These are phyloP conservation scores for Epinotia brunnichana DNA, from an alignment of 2,888 invertebrate species.

Conservation along the genomic window DNA sequence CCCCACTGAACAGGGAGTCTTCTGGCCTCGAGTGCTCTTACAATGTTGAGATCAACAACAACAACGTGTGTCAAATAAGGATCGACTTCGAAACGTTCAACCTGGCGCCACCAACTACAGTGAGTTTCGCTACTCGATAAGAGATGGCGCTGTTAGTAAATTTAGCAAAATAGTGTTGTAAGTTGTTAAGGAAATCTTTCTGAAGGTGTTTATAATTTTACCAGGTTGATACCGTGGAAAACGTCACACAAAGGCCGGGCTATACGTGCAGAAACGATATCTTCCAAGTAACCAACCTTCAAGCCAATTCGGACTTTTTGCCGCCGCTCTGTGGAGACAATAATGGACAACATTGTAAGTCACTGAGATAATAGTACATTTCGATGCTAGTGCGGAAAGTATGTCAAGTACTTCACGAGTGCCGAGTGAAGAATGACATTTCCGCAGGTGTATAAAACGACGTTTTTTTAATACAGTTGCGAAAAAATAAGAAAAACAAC, in stretches of 20 bases:
- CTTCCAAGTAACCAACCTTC: slow-evolving; percentile 78
- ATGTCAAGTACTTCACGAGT: too few relatives aligned
- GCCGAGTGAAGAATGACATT: too few relatives aligned
- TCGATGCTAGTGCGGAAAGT: too few relatives aligned
- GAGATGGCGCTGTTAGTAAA: slow-evolving; percentile 14
- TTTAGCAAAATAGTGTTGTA: background rate
- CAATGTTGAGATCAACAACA: slow-evolving; percentile 83
- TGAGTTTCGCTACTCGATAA: slow-evolving; percentile 49
- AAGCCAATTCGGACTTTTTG: slow-evolving; percentile 78
- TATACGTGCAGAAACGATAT: slow-evolving; percentile 80
- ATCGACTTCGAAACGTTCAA: slow-evolving; percentile 84
- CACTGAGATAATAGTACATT: too few relatives aligned
- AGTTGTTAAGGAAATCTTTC: background rate
- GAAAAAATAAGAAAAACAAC: too few relatives aligned
- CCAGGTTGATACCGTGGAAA: slow-evolving; percentile 74
- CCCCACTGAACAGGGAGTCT: slow-evolving; percentile 70
- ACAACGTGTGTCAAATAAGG: slow-evolving; percentile 85
- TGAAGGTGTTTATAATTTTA: slow-evolving; percentile 23
- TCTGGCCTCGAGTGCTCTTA: slow-evolving; percentile 80
- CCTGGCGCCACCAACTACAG: slow-evolving; percentile 77
- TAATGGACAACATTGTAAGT: slow-evolving; percentile 85
- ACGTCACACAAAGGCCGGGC: slow-evolving; percentile 75
- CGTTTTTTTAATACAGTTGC: too few relatives aligned
- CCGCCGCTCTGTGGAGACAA: slow-evolving; percentile 85
- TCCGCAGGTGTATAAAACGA: too few relatives aligned